Conservation (phyloP, 2,888 invertebrate species). For the Drosophila mulleri region DNA sequence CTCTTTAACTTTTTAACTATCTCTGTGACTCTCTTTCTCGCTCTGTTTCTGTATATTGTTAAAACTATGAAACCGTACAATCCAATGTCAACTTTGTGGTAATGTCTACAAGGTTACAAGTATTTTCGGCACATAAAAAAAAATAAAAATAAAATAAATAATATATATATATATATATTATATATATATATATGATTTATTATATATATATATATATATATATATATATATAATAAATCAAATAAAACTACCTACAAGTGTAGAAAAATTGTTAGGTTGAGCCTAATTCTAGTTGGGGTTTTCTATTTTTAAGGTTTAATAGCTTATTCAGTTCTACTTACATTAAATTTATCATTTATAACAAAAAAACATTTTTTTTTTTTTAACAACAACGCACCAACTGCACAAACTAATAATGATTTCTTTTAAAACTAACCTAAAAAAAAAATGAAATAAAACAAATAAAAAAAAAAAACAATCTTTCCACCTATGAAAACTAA, state of each 20-base stretch:
- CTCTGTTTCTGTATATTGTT: slow-evolving; percentile 11
- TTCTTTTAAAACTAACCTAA: slow-evolving; percentile 28
- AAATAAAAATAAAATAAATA: slow-evolving; percentile 12
- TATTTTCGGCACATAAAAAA: slow-evolving; percentile 29
- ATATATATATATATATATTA: too few relatives aligned
- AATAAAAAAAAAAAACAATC: slow-evolving; percentile 26
- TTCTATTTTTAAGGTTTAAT: slow-evolving; percentile 8
- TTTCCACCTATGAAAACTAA: slow-evolving; percentile 45
- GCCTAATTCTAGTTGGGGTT: neutral
- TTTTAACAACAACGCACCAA: slow-evolving; percentile 63
- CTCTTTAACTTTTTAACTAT: slow-evolving; percentile 18
- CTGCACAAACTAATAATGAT: slow-evolving; percentile 59
- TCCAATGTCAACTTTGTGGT: slow-evolving; percentile 7
- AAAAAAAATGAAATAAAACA: neutral
- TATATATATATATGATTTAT: too few relatives aligned
- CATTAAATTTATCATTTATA: slow-evolving; percentile 32
- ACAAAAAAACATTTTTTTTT: slow-evolving; percentile 34
- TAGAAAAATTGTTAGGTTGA: neutral
- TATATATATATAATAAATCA: too few relatives aligned
- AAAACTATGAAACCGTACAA: neutral
- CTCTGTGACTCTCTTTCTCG: slow-evolving; percentile 19
- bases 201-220: too few relatives aligned
- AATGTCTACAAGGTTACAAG: slow-evolving; percentile 15
- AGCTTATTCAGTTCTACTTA: slow-evolving; percentile 43
- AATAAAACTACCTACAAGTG: slow-evolving; percentile 11